phyloP scores from a whole-genome alignment of 2,113 vertebrate genomes.

The Aspidoscelis tigris region DNA sequence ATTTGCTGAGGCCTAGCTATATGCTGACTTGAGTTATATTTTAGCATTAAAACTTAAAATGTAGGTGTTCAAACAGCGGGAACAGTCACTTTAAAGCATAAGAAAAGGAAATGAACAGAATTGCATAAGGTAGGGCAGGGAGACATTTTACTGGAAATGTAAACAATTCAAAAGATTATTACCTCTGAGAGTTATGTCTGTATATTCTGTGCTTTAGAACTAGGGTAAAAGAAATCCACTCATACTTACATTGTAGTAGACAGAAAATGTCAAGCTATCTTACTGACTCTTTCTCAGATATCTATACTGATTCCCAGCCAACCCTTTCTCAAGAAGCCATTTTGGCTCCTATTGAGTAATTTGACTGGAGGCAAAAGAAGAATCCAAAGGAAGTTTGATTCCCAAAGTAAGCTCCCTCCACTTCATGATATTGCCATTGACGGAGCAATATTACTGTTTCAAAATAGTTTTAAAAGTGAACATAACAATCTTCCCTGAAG shows the following conservation, averaged over 20 bases:
- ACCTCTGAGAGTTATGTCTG: slow-evolving; percentile 7
- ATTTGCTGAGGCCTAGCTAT: too few species aligned
- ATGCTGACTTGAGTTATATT: background rate
- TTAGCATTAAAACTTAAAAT: background rate
- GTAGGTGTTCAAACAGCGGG: background rate
- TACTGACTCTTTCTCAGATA: background rate
- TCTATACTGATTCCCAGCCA: background rate
- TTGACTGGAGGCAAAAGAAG: slow-evolving; percentile 16
- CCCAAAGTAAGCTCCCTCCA: background rate
- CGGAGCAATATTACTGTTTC: slow-evolving; percentile 17
- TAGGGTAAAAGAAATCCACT: background rate
- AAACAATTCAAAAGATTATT: background rate
- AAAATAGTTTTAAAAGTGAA: slow-evolving; percentile 30
- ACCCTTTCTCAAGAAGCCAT: background rate
- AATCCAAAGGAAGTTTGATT: background rate
- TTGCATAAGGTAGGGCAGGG: background rate
- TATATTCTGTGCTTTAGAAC: background rate
- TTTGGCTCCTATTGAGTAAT: slow-evolving; percentile 11
- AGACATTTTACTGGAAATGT: background rate
- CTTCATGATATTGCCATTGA: background rate
- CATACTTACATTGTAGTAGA: background rate
- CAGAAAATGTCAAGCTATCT: too few species aligned
- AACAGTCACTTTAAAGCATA: background rate
- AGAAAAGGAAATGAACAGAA: background rate
- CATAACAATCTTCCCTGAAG: slow-evolving; percentile 14